Conservation (phyloP, 1,140 invertebrate genomes). For the Trichonephila clavata region DNA sequence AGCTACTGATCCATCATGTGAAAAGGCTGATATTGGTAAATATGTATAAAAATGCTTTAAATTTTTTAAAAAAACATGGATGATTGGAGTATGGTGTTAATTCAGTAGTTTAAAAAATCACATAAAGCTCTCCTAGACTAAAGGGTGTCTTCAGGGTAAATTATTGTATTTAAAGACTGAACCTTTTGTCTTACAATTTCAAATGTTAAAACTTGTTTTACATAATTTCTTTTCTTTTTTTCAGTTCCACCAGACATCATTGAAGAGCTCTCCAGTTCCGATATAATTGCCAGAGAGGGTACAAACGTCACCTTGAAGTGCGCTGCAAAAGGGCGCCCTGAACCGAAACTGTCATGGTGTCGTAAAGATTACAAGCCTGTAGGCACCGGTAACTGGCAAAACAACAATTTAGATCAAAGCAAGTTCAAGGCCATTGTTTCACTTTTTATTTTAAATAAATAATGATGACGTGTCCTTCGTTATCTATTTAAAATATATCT, state of each 20-base stretch:
- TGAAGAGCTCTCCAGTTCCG: constrained; percentile 92
- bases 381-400: constrained; percentile 79
- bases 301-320: constrained; percentile 93
- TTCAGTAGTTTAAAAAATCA: too few relatives aligned
- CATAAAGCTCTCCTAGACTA: too few relatives aligned
- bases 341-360: constrained; percentile 94
- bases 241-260: constrained; percentile 95
- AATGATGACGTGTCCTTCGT: not conserved
- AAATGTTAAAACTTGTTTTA: too few relatives aligned
- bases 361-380: constrained; percentile 92
- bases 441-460: too few relatives aligned
- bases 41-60: too few relatives aligned
- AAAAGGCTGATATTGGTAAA: too few relatives aligned
- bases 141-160: too few relatives aligned
- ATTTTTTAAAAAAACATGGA: too few relatives aligned
- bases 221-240: not conserved
- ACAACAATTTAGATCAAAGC: constrained; percentile 59
- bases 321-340: constrained; percentile 93
- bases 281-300: constrained; percentile 94
- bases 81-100: too few relatives aligned
- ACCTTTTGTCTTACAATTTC: too few relatives aligned
- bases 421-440: not conserved
- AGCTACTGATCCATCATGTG: too few relatives aligned
- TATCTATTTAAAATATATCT: not conserved
- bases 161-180: too few relatives aligned